These are phyloP conservation scores for Agonopterix arenella DNA, from an alignment of 2,888 invertebrate species.

Conservation along the genomic window DNA sequence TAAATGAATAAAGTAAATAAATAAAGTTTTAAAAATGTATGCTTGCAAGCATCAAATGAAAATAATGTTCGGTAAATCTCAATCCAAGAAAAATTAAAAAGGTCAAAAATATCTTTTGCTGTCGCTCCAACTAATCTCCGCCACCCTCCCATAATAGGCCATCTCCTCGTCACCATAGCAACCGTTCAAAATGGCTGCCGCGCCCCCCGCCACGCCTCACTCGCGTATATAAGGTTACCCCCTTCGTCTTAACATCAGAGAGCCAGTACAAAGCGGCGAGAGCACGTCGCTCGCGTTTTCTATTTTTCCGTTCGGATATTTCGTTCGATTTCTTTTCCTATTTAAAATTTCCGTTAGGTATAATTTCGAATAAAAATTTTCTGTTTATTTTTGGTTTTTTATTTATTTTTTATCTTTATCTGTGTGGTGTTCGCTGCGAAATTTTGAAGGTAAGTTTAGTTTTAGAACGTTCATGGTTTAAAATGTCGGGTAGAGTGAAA, in stretches of 20 bases:
- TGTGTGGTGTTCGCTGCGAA: neutral
- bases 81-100: too few species aligned
- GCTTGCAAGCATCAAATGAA: too few species aligned
- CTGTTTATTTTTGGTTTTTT: conserved; percentile 1
- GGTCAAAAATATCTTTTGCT: conserved; percentile 27
- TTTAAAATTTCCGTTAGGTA: neutral
- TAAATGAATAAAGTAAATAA: too few species aligned
- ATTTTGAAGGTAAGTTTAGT: conserved; percentile 1
- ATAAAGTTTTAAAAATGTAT: too few species aligned
- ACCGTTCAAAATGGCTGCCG: conserved; percentile 68
- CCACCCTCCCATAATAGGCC: conserved; percentile 75
- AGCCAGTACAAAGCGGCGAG: conserved; percentile 51
- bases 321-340: conserved; percentile 16
- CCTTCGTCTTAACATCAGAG: conserved; percentile 44
- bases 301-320: conserved; percentile 1
- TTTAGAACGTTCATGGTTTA: neutral
- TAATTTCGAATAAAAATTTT: neutral
- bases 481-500: neutral
- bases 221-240: conserved; percentile 58
- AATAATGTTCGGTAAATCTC: too few species aligned
- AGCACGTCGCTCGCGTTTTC: conserved; percentile 30
- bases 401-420: neutral
- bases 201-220: conserved; percentile 39
- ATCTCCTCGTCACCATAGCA: conserved; percentile 68
- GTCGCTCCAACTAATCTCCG: conserved; percentile 67